phyloP scores from a whole-genome alignment of 2,888 invertebrate genomes.

The Apotomis capreana region DNA sequence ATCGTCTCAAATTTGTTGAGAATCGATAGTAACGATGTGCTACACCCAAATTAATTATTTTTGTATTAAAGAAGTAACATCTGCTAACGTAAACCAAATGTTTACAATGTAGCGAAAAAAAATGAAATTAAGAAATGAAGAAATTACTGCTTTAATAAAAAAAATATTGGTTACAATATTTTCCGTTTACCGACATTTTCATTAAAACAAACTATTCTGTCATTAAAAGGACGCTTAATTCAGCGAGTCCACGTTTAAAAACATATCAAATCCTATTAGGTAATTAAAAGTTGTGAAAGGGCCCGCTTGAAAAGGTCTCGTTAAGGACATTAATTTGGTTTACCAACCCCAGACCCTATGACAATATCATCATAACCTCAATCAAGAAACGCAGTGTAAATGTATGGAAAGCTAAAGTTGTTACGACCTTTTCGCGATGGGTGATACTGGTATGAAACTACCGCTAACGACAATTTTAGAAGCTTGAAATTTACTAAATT shows the following conservation, averaged over 20 bases:
- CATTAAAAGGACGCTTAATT: not conserved
- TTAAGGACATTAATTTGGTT: constrained; percentile 24
- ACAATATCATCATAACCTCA: not conserved
- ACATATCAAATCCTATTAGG: not conserved
- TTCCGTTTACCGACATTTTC: too few species aligned
- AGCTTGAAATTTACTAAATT: constrained; percentile 35
- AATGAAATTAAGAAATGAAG: too few species aligned
- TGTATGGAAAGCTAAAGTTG: not conserved
- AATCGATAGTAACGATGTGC: too few species aligned
- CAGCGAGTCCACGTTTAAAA: not conserved
- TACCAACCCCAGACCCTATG: constrained; percentile 1
- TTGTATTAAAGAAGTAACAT: too few species aligned
- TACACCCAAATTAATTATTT: too few species aligned
- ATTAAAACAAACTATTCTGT: too few species aligned
- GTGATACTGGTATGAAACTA: constrained; percentile 4
- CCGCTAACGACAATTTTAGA: constrained; percentile 28
- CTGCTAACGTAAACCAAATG: too few species aligned
- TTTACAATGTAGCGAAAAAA: too few species aligned
- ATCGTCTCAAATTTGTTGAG: too few species aligned
- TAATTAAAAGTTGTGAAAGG: constrained; percentile 12
- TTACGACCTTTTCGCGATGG: not conserved
- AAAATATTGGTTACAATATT: too few species aligned
- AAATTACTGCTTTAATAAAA: too few species aligned
- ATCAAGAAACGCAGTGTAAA: not conserved
- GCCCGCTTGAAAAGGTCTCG: constrained; percentile 14